Percentiles rank a stretch among this genome's conserved stretches.
Conservation (phyloP, 2,888 invertebrate species). For the Meghimatium bilineatum region DNA sequence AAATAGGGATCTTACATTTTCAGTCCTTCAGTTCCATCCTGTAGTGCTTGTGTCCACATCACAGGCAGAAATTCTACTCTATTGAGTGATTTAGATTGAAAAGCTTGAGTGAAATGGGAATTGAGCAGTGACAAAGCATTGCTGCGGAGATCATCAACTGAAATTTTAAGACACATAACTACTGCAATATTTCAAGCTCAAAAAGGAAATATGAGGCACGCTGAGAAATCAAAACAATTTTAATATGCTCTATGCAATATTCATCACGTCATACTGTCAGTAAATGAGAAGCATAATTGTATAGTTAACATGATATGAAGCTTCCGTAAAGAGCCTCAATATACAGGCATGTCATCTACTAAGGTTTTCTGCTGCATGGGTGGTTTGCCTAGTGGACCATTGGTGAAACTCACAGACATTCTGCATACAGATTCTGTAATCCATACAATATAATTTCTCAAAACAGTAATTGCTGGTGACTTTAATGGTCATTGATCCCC, state of each 20-base stretch:
- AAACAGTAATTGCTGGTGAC: too few relatives aligned
- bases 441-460: too few relatives aligned
- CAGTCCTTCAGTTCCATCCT: conserved; percentile 88
- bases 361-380: too few relatives aligned
- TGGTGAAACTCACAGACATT: too few relatives aligned
- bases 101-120: conserved; percentile 90
- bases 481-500: too few relatives aligned
- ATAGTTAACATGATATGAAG: too few relatives aligned
- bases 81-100: conserved; percentile 85
- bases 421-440: too few relatives aligned
- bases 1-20: conserved; percentile 82
- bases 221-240: background rate
- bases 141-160: conserved; percentile 93
- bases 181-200: background rate
- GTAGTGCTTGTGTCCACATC: conserved; percentile 93
- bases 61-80: conserved; percentile 95
- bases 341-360: too few relatives aligned
- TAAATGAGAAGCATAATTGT: too few relatives aligned
- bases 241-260: background rate
- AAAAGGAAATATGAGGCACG: background rate
- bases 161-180: conserved; percentile 42
- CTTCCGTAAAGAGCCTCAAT: too few relatives aligned
- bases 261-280: too few relatives aligned
- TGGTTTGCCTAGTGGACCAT: too few relatives aligned
- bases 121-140: conserved; percentile 88